phyloP scores from a whole-genome alignment of 2,797 vertebrate species.

The Tachyglossus aculeatus region DNA sequence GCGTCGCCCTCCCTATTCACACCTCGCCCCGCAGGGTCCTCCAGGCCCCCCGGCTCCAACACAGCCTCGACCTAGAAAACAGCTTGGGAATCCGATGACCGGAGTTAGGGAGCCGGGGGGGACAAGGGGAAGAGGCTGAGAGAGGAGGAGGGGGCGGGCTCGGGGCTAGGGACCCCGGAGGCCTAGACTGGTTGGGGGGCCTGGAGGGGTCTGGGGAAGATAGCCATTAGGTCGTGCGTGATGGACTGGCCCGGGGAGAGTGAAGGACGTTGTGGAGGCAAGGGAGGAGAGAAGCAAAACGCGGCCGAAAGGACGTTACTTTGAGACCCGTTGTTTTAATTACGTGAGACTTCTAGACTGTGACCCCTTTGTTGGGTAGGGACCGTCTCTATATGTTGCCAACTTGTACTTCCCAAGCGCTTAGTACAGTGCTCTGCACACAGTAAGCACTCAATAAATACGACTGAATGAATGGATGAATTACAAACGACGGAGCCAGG shows the following conservation, averaged over 20 bases:
- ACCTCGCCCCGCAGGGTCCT: slow-evolving; percentile 84
- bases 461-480: no score
- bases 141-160: background rate
- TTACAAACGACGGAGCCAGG: no score
- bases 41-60: slow-evolving; percentile 75
- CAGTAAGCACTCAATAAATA: no score
- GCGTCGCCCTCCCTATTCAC: slow-evolving; percentile 85
- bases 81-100: background rate
- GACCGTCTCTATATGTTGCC: no score
- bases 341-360: no score
- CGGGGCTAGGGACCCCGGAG: background rate
- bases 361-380: no score
- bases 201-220: background rate
- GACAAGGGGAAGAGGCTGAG: background rate
- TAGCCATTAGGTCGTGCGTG: background rate
- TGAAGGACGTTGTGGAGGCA: background rate
- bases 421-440: no score
- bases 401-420: no score
- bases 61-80: background rate
- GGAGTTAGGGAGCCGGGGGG: background rate
- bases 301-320: no score
- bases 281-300: no score
- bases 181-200: background rate
- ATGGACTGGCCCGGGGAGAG: accelerated
- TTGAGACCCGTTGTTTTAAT: no score